Base-by-base conservation (phyloP, 1,140 invertebrate species). In the Orius insidiosus region DNA sequence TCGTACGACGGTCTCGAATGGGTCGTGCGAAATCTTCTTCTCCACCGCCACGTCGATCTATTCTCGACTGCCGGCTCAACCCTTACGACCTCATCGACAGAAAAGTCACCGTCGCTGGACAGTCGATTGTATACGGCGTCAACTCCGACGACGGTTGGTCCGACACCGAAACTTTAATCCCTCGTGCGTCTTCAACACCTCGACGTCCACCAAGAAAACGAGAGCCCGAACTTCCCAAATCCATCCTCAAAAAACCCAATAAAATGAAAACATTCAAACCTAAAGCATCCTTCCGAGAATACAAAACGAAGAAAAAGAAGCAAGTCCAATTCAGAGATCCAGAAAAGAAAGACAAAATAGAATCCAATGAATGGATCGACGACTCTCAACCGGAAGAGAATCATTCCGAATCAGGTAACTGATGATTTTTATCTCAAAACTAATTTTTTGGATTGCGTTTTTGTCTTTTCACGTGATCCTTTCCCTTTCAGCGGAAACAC, bases 41-140 rank as follows among this genome's bases (percentile, higher is more conserved):
- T 24, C 15, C 45, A 46, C 16, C 46, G 49, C 49, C 31, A 31
- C 43, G 34, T 15, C 43, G 41, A 39, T 85, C 81, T 13, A 88
- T 88, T 49, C 63, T 89, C 10, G 78, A 85, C 55, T 85, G 82
- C 60, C 74, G 85, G 57, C 78, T 87, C 9, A 87, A 84, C 63
- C 81, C 85, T 4, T 88, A 88, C 55, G 78, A 85, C 41, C 63
- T 89, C 49, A 72, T 87, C 43, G 72, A 47, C 11, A 43, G 37
- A 45, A 40, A 45, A 2, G 47, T 45, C 14, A 48, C 47, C 4
- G 49, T 47, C 3, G 43, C 33, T 9, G 46, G 24, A 14, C 14
- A 41, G n/a, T 41, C 41, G 30, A 43, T 15, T 9, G 7, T 34
- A 32, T 10, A 44, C 19, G 33, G 13, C 15, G 35, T 46, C 42